phyloP scores from a whole-genome alignment of 30 jellyfish, hydroid and myxozoan species.

The Clytia hemisphaerica region DNA sequence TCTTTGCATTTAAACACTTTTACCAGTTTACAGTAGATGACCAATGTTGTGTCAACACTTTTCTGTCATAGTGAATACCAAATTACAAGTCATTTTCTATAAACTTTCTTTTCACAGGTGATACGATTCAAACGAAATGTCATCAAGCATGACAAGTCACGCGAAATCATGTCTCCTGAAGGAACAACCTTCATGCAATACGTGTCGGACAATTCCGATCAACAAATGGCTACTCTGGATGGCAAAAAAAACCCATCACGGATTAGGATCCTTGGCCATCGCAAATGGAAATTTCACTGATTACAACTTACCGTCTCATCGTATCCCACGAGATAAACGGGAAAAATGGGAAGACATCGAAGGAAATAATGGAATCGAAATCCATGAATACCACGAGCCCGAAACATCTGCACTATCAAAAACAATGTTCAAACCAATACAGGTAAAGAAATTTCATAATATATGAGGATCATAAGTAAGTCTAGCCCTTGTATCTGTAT shows the following conservation, averaged over 20 bases:
- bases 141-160: neutral
- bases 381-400: conserved; percentile 1
- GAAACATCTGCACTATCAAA: neutral
- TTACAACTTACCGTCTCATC: neutral
- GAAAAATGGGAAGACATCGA: conserved; percentile 24
- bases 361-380: conserved; percentile 31
- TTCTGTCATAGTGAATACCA: no score
- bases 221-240: neutral
- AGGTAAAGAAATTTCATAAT: conserved; percentile 4
- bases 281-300: conserved; percentile 8
- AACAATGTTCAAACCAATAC: neutral
- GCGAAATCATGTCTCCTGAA: neutral
- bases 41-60: no score
- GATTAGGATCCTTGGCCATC: neutral
- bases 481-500: no score
- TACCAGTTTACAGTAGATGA: no score
- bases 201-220: neutral
- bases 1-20: no score
- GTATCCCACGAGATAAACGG: neutral
- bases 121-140: neutral
- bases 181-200: neutral
- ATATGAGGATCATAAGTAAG: no score
- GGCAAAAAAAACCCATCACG: conserved; percentile 1
- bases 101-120: neutral
- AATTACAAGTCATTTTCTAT: neutral